Conservation (phyloP, 2,113 vertebrate genomes). For the Zosterops borbonicus region DNA sequence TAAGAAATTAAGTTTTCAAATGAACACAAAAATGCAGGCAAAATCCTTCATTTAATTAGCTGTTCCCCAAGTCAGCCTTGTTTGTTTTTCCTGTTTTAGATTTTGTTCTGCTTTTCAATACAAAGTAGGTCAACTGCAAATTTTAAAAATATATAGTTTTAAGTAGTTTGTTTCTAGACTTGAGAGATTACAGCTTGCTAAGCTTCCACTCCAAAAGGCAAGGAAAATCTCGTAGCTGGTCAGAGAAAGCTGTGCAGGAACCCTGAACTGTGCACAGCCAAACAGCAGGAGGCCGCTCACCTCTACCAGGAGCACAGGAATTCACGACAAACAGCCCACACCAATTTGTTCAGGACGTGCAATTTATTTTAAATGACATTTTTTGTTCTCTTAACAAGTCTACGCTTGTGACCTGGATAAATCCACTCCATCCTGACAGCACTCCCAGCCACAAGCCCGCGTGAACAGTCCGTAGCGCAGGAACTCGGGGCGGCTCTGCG, state of each 20-base stretch:
- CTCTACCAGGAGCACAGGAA: neutral
- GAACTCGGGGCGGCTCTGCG: neutral
- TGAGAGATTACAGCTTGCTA: neutral
- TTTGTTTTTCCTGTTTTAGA: neutral
- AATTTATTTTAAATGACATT: conserved; percentile 27
- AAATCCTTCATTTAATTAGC: neutral
- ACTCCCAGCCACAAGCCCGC: neutral
- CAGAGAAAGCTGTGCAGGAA: neutral
- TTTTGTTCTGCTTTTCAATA: neutral
- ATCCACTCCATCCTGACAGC: neutral
- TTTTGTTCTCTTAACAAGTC: conserved; percentile 12
- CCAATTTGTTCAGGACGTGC: neutral
- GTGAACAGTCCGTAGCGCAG: neutral
- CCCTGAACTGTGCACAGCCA: fast-evolving
- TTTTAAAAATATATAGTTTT: neutral
- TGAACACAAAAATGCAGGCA: neutral
- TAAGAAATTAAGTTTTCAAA: neutral
- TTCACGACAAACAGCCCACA: neutral
- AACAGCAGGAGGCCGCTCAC: neutral
- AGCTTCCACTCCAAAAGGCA: neutral
- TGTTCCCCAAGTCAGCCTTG: neutral
- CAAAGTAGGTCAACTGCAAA: neutral
- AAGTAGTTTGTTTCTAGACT: neutral
- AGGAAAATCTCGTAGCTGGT: neutral
- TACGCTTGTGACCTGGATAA: neutral